Evolutionary conservation across 2,888 invertebrate species (phyloP).

Genomic region (Philonicus albiceps): DNA sequence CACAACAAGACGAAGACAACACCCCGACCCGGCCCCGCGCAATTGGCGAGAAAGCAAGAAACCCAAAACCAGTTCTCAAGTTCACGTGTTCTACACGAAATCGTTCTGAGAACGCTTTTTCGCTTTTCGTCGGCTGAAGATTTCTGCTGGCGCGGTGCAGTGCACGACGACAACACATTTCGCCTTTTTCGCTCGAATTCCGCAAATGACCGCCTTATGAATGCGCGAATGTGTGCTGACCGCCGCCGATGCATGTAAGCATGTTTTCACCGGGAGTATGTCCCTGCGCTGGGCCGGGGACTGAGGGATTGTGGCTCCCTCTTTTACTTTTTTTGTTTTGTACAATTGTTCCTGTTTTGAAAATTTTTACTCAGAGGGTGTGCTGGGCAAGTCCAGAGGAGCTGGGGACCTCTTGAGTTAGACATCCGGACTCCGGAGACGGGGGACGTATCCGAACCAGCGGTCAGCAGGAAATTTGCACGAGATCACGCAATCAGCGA

Average conservation of each 20-base stretch:
- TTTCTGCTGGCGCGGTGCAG: not conserved
- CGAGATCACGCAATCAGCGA: constrained; percentile 4
- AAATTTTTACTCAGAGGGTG: not conserved
- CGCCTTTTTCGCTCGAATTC: constrained; percentile 22
- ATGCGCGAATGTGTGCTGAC: not conserved
- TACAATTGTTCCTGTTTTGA: not conserved
- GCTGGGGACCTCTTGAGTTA: not conserved
- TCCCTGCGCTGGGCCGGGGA: not conserved
- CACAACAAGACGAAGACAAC: not conserved
- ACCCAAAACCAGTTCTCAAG: constrained; percentile 34
- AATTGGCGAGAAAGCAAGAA: constrained; percentile 5
- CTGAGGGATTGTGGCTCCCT: not conserved
- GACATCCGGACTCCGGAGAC: not conserved
- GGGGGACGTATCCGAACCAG: not conserved
- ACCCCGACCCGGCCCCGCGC: not conserved
- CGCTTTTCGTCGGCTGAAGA: constrained; percentile 1
- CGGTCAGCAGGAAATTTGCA: not conserved
- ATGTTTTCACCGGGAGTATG: not conserved
- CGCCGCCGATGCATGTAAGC: not conserved
- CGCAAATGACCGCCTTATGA: constrained; percentile 13
- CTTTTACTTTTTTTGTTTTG: not conserved
- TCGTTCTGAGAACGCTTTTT: constrained; percentile 31
- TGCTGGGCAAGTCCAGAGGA: not conserved
- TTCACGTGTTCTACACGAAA: constrained; percentile 33
- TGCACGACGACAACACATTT: not conserved